phyloP scores from a whole-genome alignment of 2,113 vertebrate species.

The Rhabdornis inornatus region DNA sequence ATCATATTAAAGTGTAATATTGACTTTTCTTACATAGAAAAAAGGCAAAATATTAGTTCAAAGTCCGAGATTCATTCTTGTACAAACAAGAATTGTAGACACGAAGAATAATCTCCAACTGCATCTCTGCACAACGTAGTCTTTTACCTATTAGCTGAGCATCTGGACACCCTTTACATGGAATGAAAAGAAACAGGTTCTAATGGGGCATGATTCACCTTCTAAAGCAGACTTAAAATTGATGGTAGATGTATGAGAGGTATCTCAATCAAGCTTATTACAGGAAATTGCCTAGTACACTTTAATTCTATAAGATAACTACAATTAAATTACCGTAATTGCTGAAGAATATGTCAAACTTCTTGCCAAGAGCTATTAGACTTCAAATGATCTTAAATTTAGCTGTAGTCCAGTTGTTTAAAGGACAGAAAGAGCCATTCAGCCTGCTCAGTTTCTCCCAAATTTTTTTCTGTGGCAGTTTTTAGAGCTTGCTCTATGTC shows the following conservation, averaged over 20 bases:
- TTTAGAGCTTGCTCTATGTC: not conserved
- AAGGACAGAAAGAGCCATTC: not conserved
- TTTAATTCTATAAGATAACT: slow-evolving; percentile 48
- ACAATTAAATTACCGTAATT: slow-evolving; percentile 62
- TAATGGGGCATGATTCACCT: not conserved
- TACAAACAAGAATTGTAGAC: not conserved
- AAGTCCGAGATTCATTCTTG: not conserved
- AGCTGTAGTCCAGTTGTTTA: not conserved
- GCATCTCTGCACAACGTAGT: not conserved
- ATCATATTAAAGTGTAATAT: not conserved
- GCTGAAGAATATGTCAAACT: slow-evolving; percentile 35
- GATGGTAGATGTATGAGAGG: not conserved
- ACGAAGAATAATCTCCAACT: not conserved
- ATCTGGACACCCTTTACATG: not conserved
- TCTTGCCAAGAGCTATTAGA: slow-evolving; percentile 51
- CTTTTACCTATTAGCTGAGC: not conserved
- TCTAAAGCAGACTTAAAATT: not conserved
- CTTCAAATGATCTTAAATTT: slow-evolving; percentile 31
- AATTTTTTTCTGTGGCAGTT: not conserved
- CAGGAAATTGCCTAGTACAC: slow-evolving; percentile 44
- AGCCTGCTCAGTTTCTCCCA: not conserved
- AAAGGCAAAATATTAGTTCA: not conserved
- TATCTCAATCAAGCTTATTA: slow-evolving; percentile 54
- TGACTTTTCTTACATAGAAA: not conserved
- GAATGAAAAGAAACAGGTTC: not conserved